Evolutionary conservation across 2,888 invertebrate genomes (phyloP).

Genomic region (Emesis castigata): DNA sequence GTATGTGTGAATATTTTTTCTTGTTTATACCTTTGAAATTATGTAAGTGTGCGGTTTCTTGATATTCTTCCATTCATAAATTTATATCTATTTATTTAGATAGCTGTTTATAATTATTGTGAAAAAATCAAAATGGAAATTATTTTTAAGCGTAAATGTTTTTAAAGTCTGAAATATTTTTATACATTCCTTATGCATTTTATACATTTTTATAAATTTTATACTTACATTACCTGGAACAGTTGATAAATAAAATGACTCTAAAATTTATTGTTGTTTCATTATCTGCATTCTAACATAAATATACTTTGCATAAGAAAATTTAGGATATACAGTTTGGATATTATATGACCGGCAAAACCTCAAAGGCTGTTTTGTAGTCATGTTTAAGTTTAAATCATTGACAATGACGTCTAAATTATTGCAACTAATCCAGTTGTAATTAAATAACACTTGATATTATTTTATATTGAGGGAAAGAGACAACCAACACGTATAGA

Average conservation of each 20-base stretch:
- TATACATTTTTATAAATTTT: conserved; percentile 34
- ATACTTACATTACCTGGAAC: background rate
- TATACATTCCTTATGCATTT: conserved; percentile 56
- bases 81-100: conserved; percentile 2
- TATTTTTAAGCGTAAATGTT: conserved; percentile 31
- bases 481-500: too few relatives aligned
- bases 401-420: too few relatives aligned
- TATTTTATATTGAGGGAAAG: too few relatives aligned
- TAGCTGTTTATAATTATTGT: conserved; percentile 8
- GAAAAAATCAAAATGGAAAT: conserved; percentile 26
- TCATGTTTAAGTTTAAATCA: too few relatives aligned
- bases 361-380: too few relatives aligned
- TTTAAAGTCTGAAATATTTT: conserved; percentile 21
- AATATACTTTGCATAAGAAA: too few relatives aligned
- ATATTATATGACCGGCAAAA: too few relatives aligned
- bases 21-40: background rate
- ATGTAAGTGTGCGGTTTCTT: background rate
- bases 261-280: background rate
- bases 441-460: too few relatives aligned
- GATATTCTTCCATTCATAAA: background rate
- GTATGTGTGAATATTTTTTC: too few relatives aligned
- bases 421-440: too few relatives aligned
- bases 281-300: too few relatives aligned
- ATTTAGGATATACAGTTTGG: too few relatives aligned
- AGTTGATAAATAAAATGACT: conserved; percentile 15